Evolutionary conservation across 92 coral and sea anemone species (phyloP).

Genomic region (Parazoanthus swiftii): DNA sequence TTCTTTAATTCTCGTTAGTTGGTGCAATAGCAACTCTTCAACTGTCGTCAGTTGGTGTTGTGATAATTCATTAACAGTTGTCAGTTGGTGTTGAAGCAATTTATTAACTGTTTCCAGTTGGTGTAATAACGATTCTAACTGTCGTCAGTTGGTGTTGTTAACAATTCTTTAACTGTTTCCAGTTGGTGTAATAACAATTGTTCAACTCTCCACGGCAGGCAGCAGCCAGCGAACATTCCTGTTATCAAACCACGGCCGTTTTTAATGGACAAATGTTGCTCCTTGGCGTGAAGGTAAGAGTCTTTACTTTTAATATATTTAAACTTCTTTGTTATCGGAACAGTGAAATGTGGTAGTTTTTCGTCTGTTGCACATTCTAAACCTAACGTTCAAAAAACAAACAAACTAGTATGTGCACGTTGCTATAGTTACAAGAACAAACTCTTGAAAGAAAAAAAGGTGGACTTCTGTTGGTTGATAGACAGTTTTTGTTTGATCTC

Average conservation of each 20-base stretch:
- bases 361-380: neutral
- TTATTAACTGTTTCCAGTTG: no score
- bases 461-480: no score
- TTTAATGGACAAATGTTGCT: conserved; percentile 90
- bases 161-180: neutral
- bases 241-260: conserved; percentile 84
- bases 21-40: no score
- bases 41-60: no score
- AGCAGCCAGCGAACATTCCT: conserved; percentile 94
- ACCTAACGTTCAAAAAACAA: neutral
- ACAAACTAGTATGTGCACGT: no score
- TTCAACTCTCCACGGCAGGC: conserved; percentile 48
- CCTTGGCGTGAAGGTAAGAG: conserved; percentile 79
- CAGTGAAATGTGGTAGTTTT: neutral
- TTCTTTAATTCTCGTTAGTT: no score
- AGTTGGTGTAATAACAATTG: neutral
- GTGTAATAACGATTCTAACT: no score
- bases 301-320: neutral
- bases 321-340: neutral
- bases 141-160: neutral
- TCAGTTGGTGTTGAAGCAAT: no score
- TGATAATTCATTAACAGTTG: no score
- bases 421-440: neutral
- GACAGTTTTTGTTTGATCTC: no score
- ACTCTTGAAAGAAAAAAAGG: neutral